phyloP scores from a whole-genome alignment of 2,797 vertebrate species.

The Huso huso region DNA sequence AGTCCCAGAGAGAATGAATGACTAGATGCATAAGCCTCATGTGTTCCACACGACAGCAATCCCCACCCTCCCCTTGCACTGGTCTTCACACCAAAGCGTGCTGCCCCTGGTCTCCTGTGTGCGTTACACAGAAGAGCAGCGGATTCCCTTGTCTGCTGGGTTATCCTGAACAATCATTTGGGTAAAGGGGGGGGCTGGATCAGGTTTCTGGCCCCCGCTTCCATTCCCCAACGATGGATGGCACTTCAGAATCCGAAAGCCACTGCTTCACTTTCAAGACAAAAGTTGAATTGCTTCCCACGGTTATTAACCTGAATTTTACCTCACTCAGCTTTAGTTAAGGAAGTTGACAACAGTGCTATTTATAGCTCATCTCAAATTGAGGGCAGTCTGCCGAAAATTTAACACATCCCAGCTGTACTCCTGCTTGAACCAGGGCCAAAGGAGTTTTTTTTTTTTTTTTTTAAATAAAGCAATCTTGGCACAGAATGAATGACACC shows the following conservation, averaged over 20 bases:
- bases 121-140: neutral
- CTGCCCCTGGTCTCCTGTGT: neutral
- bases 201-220: neutral
- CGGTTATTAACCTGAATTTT: slow-evolving; percentile 80
- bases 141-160: neutral
- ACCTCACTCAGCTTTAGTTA: slow-evolving; percentile 73
- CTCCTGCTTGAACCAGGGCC: slow-evolving; percentile 79
- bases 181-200: neutral
- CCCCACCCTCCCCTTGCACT: too few species aligned
- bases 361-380: slow-evolving; percentile 81
- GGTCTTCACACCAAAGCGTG: neutral
- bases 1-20: too few species aligned
- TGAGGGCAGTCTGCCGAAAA: slow-evolving; percentile 80
- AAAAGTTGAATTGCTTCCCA: slow-evolving; percentile 52
- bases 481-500: slow-evolving; percentile 79
- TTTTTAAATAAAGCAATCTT: slow-evolving; percentile 62
- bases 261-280: neutral
- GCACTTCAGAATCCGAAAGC: slow-evolving; percentile 5
- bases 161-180: neutral
- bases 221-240: neutral
- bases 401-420: slow-evolving; percentile 82
- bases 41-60: too few species aligned
- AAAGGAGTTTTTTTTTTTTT: slow-evolving; percentile 55
- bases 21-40: too few species aligned
- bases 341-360: slow-evolving; percentile 66